These are phyloP conservation scores for Anhinga rufa DNA, from an alignment of 2,113 vertebrate genomes.

Conservation along the genomic window DNA sequence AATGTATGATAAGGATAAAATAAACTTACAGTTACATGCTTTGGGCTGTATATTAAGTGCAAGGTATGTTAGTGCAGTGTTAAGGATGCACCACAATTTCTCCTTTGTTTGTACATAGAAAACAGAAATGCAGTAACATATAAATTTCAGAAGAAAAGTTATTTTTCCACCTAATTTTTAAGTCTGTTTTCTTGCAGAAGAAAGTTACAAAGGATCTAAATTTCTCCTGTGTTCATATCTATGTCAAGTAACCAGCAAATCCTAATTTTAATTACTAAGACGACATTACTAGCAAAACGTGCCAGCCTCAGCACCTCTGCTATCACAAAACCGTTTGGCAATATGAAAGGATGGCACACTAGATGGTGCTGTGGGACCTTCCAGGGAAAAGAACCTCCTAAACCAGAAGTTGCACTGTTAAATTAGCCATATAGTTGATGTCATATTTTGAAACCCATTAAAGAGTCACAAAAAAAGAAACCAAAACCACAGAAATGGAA, in stretches of 20 bases:
- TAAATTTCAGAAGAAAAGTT: not conserved
- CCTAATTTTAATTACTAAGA: not conserved
- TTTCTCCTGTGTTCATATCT: not conserved
- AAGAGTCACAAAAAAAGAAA: not conserved
- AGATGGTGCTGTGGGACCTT: constrained; percentile 80
- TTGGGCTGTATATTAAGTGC: too few species aligned
- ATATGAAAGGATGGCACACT: constrained; percentile 50
- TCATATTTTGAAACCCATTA: constrained; percentile 2
- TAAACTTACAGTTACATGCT: not conserved
- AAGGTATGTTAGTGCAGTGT: not conserved
- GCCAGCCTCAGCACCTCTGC: not conserved
- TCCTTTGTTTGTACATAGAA: not conserved
- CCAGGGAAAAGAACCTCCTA: not conserved
- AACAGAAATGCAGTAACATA: not conserved
- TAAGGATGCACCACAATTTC: not conserved
- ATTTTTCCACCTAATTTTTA: not conserved
- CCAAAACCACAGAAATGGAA: not conserved
- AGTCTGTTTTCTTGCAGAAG: not conserved
- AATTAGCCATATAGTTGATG: not conserved
- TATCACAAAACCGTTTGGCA: not conserved
- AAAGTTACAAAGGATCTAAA: not conserved
- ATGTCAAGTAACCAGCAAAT: not conserved
- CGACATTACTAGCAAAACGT: not conserved
- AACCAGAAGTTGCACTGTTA: not conserved
- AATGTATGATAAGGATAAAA: not conserved